These are phyloP conservation scores for Calliphora vomitoria DNA, from an alignment of 2,888 invertebrate species.

Conservation along the genomic window DNA sequence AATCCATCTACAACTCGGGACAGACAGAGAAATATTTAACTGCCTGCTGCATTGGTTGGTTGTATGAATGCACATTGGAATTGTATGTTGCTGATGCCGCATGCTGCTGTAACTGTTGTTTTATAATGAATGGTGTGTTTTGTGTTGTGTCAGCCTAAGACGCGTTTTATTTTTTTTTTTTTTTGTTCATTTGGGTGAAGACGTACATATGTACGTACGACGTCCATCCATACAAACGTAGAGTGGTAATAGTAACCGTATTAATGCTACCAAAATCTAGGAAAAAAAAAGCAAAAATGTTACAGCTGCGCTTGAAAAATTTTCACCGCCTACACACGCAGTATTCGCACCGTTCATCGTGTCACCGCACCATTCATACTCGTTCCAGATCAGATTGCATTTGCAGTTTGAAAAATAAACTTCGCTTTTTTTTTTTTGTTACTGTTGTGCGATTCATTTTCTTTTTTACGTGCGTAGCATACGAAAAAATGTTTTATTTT, in stretches of 20 bases:
- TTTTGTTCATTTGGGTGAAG: constrained; percentile 36
- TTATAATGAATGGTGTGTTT: constrained; percentile 72
- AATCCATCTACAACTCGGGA: constrained; percentile 45
- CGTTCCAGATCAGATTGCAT: constrained; percentile 68
- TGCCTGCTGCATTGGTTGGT: constrained; percentile 24
- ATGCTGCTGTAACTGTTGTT: constrained; percentile 68
- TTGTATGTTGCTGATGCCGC: constrained; percentile 38
- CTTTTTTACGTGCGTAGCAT: constrained; percentile 71
- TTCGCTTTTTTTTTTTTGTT: constrained; percentile 16
- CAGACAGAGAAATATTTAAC: constrained; percentile 48
- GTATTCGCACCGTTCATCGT: constrained; percentile 54
- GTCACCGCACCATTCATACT: constrained; percentile 5
- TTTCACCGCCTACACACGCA: constrained; percentile 69
- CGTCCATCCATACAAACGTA: not conserved
- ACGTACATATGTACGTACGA: not conserved
- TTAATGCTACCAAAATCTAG: constrained; percentile 28
- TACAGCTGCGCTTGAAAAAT: constrained; percentile 67
- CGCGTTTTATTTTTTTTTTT: constrained; percentile 28
- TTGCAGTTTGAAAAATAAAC: constrained; percentile 53
- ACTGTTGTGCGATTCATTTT: constrained; percentile 33
- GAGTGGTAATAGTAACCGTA: not conserved
- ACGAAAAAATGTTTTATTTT: constrained; percentile 49
- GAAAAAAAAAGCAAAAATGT: constrained; percentile 25
- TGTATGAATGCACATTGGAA: constrained; percentile 31
- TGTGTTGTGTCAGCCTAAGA: constrained; percentile 69